Conservation (phyloP, 2,797 vertebrate genomes). For the Sebastolobus alascanus region DNA sequence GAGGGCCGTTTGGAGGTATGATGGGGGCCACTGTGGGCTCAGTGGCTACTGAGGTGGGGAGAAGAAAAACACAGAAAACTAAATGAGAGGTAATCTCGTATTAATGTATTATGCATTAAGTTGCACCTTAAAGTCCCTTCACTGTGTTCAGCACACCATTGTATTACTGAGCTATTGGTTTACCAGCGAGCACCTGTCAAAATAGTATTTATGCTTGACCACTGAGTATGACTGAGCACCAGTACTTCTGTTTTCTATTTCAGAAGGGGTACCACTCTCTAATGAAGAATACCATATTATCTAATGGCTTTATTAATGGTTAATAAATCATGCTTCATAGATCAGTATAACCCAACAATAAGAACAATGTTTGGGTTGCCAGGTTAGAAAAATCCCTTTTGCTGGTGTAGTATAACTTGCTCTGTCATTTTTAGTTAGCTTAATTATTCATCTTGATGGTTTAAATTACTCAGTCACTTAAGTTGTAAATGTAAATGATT, state of each 20-base stretch:
- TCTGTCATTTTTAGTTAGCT: not conserved
- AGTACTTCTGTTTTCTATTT: not conserved
- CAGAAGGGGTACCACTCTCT: not conserved
- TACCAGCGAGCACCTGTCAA: not conserved
- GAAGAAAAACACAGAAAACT: conserved; percentile 74
- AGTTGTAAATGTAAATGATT: not conserved
- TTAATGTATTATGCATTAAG: not conserved
- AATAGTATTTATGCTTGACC: conserved; percentile 22
- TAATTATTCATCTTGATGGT: not conserved
- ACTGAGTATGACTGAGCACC: conserved; percentile 1
- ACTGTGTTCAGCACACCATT: conserved; percentile 17
- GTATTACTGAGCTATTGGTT: conserved; percentile 17
- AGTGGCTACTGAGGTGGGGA: conserved; percentile 84
- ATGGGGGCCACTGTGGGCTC: conserved; percentile 85
- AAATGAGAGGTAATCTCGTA: conserved; percentile 48
- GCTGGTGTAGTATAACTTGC: not conserved
- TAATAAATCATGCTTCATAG: not conserved
- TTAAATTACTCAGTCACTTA: not conserved
- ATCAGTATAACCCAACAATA: not conserved
- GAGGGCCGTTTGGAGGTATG: conserved; percentile 79
- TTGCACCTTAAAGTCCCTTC: conserved; percentile 41
- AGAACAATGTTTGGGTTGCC: not conserved
- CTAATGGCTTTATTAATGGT: not conserved
- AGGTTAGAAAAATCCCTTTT: not conserved
- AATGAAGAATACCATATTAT: not conserved